Evolutionary conservation across 2,797 vertebrate genomes (phyloP), one percentile per base, ranked within the genome.

Genomic region (Karalla daura): DNA sequence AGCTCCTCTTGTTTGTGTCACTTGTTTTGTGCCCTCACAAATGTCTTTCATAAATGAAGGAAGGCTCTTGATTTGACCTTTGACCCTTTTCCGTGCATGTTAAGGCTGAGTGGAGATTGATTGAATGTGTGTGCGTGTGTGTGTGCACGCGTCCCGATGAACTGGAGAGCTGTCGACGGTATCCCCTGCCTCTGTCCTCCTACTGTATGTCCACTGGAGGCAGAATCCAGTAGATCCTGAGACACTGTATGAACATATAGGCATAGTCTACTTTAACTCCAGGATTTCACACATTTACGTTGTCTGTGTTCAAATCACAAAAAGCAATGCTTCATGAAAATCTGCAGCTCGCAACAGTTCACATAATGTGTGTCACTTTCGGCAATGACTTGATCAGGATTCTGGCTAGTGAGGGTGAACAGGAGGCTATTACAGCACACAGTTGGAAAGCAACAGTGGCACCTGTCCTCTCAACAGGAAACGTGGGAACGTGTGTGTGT

Each of bases 351-450:
- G n/a, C 21, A 30, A 43, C 28, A 12, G 50, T 33, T 33, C 55
- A 35, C n/a, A 64, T 46, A 25, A 23, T 51, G 15, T 64, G 62
- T 71, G 56, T 70, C 53, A 61, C 39, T 30, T 32, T 52, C 35
- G 41, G 6, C 70, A 73, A 78, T 76, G 51, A 65, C 72, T 74
- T 62, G 69, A 80, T 80, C 58, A 63, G 44, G 58, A 28, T 60
- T 83, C 46, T 83, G 74, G 67, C 54, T 52, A 45, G 20, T 55
- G 11, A 74, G 46, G 62, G 20, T 9, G 56, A 79, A 81, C 83
- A 85, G 68, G 60, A 84, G 76, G 79, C 58, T 61, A 58, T 84
- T 80, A 83, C 61, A 75, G 21, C 60, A 62, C 72, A 56, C 85
- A 73, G 81, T 74, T 81, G 64, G 81, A 67, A 15, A 50, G 64